Base-by-base conservation (phyloP, 1,140 invertebrate species). In the Lithobius niger region DNA sequence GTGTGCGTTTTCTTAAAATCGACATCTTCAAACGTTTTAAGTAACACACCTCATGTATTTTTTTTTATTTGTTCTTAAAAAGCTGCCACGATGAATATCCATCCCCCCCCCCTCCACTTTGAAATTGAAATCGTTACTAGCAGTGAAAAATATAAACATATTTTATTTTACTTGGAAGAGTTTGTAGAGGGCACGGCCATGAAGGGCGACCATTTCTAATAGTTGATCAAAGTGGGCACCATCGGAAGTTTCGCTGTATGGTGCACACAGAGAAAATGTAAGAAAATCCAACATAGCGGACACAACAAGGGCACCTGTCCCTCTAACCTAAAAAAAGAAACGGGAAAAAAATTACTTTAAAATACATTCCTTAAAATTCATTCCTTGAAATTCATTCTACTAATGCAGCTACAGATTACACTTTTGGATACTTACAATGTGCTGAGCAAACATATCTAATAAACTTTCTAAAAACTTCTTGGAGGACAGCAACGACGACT, bases 211-310 rank as follows among this genome's bases (percentile, higher is more conserved):
- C 80, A 97, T 82, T 72, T 94, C 87, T 27, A 99, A 72, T 27
- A 99, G 73, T 57, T 82, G 83, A 69, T 99, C 96, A 75, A 99
- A 99, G 67, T 97, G 88, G 64, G 88, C 88, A 19, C 94, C 92
- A 67, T 97, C 91, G 0, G 97, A 99, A 27, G 97, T 99, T 75
- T 99, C 97, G 69, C 90, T 95, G 73, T 98, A 99, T 21, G 97
- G 97, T 57, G 96, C 88, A 75, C 96, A 99, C 10, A 99, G 75
- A 3, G 93, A 86, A 76, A 96, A 99, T n/a, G 95, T 99, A 58
- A 99, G 74, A 67, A 99, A 95, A 73, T 99, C 97, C 64, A 99
- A 76, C 90, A 99, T 96, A 28, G 92, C 88, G 21, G 78, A 72
- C 43, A 83, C 79, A 19, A 83, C 76, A 16, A 82, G 64, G 36